Conservation (phyloP, 2,797 vertebrate genomes). For the Pipistrellus kuhlii region DNA sequence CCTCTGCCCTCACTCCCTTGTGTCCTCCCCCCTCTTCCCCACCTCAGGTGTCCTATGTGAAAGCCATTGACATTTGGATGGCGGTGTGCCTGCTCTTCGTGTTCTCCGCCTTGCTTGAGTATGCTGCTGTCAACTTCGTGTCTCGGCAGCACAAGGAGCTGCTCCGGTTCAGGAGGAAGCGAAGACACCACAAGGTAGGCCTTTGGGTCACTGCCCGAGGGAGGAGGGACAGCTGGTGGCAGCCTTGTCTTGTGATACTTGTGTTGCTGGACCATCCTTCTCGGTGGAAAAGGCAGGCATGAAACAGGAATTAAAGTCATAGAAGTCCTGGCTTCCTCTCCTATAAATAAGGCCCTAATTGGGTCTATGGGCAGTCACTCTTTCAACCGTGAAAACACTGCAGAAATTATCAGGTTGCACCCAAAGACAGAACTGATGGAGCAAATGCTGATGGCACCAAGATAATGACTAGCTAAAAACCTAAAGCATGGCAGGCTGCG, state of each 20-base stretch:
- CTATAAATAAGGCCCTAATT: not conserved
- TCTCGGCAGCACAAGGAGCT: slow-evolving; percentile 99
- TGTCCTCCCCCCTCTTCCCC: not conserved
- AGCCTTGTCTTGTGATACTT: not conserved
- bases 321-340: not conserved
- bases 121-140: slow-evolving; percentile 98
- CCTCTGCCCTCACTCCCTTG: not conserved
- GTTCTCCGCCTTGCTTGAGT: slow-evolving; percentile 98
- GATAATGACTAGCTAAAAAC: not conserved
- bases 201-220: slow-evolving; percentile 55
- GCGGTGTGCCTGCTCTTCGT: slow-evolving; percentile 98
- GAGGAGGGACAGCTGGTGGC: slow-evolving; percentile 48
- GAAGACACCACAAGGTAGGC: slow-evolving; percentile 97
- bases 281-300: not conserved
- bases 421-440: not conserved
- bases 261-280: not conserved
- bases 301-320: not conserved
- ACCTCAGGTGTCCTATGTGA: slow-evolving; percentile 96
- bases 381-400: not conserved
- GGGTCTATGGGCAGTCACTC: not conserved
- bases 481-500: not conserved
- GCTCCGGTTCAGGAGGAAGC: slow-evolving; percentile 96
- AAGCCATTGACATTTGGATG: slow-evolving; percentile 99
- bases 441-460: not conserved
- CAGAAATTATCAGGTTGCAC: not conserved